These are phyloP conservation scores for Thaumatotibia leucotreta DNA, from an alignment of 1,140 invertebrate genomes.

Conservation along the genomic window DNA sequence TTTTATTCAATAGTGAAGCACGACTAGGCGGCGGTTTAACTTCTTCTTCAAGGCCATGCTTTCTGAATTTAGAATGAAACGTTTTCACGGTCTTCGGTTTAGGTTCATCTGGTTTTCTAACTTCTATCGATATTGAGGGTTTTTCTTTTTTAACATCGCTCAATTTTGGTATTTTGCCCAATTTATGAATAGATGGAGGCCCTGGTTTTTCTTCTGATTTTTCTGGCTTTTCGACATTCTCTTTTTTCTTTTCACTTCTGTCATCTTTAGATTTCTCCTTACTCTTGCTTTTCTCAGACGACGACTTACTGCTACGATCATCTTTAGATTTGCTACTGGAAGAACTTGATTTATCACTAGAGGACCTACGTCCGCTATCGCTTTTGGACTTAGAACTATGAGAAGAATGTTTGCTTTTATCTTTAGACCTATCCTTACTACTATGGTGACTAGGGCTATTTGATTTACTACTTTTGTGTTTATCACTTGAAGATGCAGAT, in stretches of 20 bases:
- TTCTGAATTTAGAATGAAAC: conserved; percentile 91
- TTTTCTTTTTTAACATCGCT: conserved; percentile 80
- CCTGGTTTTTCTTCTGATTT: conserved; percentile 81
- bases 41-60: conserved; percentile 90
- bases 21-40: conserved; percentile 85
- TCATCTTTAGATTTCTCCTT: conserved; percentile 69
- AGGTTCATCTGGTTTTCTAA: conserved; percentile 81
- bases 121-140: conserved; percentile 88
- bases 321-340: conserved; percentile 44
- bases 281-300: conserved; percentile 33
- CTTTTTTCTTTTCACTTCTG: conserved; percentile 52
- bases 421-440: conserved; percentile 62
- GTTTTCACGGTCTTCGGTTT: conserved; percentile 91
- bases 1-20: conserved; percentile 78
- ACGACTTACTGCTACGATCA: conserved; percentile 27
- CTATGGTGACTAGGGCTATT: conserved; percentile 62
- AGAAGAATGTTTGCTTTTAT: conserved; percentile 67
- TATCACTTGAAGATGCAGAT: conserved; percentile 71
- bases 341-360: conserved; percentile 41
- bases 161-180: conserved; percentile 88
- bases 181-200: conserved; percentile 80
- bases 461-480: conserved; percentile 64
- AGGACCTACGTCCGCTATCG: conserved; percentile 41
- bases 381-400: conserved; percentile 63
- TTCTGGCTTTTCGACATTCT: conserved; percentile 74